Evolutionary conservation across 2,888 invertebrate genomes (phyloP).

Genomic region (Brachypterus glaber): DNA sequence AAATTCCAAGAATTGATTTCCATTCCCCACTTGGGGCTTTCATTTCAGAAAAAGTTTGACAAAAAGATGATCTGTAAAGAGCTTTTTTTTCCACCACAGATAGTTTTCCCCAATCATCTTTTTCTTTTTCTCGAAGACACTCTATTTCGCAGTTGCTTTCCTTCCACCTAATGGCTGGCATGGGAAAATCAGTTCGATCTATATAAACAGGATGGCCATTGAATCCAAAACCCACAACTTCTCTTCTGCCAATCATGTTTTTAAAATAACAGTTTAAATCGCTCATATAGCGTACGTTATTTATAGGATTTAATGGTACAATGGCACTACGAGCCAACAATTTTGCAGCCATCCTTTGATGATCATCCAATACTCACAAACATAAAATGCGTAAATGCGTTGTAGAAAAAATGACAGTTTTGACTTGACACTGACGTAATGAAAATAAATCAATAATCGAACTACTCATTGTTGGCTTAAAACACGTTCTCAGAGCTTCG

Average conservation of each 20-base stretch:
- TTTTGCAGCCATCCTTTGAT: conserved; percentile 25
- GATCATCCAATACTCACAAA: too few relatives aligned
- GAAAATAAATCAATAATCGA: too few relatives aligned
- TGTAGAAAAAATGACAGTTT: too few relatives aligned
- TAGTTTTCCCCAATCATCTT: conserved; percentile 88
- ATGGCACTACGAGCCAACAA: conserved; percentile 22
- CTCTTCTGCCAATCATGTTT: conserved; percentile 66
- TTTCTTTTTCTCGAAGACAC: conserved; percentile 83
- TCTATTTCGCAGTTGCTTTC: conserved; percentile 64
- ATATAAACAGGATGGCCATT: conserved; percentile 71
- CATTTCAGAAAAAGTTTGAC: conserved; percentile 89
- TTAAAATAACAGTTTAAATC: conserved; percentile 19
- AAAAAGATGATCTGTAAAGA: conserved; percentile 85
- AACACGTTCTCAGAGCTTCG: too few relatives aligned
- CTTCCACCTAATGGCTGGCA: conserved; percentile 79
- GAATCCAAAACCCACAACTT: conserved; percentile 79
- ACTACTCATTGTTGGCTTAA: too few relatives aligned
- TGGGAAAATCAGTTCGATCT: conserved; percentile 70
- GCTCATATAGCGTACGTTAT: conserved; percentile 39
- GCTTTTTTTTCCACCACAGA: conserved; percentile 84
- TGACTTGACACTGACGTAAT: too few relatives aligned
- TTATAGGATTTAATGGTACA: conserved; percentile 42
- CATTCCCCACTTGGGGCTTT: conserved; percentile 77
- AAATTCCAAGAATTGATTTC: conserved; percentile 63
- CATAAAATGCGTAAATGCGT: too few relatives aligned